Percentiles rank a stretch among this genome's conserved stretches.
These are phyloP conservation scores for Orchestia grillus DNA, from an alignment of 1,140 invertebrate species.

Conservation along the genomic window DNA sequence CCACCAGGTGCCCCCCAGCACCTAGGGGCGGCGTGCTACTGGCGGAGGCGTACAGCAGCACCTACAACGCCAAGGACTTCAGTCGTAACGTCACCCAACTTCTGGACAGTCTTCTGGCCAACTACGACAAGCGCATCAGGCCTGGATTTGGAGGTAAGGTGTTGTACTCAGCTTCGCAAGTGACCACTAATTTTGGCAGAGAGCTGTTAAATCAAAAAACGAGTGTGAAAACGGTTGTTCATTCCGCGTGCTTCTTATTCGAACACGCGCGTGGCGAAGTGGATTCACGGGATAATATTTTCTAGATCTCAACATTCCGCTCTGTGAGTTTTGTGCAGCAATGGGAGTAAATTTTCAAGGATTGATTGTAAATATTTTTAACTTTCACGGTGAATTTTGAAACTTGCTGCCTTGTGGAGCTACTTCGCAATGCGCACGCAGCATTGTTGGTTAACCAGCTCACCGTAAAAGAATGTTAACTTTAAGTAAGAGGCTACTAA, in stretches of 20 bases:
- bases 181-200: not conserved
- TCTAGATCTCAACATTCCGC: not conserved
- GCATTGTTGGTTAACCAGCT: not conserved
- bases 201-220: too few relatives aligned
- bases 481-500: not conserved
- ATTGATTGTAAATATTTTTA: not conserved
- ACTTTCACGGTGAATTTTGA: too few relatives aligned
- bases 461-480: not conserved
- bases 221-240: not conserved
- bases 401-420: not conserved
- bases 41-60: constrained; percentile 63
- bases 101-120: constrained; percentile 73
- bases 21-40: not conserved
- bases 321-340: not conserved
- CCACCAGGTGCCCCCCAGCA: not conserved
- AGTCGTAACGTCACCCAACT: constrained; percentile 73
- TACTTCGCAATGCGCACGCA: not conserved
- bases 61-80: constrained; percentile 65
- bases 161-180: not conserved
- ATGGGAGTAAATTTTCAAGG: too few relatives aligned
- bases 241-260: not conserved
- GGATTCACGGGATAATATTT: not conserved
- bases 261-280: not conserved
- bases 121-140: constrained; percentile 74
- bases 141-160: constrained; percentile 74